These are phyloP conservation scores for Andrena hattorfiana DNA, from an alignment of 2,888 invertebrate genomes.

Conservation along the genomic window DNA sequence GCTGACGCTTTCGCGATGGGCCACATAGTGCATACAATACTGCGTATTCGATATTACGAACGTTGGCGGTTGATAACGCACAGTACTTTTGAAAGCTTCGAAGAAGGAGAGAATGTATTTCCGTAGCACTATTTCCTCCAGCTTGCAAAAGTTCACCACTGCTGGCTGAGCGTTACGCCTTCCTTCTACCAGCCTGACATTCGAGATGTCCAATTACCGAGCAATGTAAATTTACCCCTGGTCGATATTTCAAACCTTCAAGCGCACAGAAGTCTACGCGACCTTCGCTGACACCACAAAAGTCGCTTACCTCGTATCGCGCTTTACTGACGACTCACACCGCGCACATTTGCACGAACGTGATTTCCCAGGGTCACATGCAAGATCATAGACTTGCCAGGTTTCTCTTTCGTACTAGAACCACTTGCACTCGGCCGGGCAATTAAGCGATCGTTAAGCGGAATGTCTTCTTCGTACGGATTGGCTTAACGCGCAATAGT, in stretches of 20 bases:
- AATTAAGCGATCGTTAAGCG: neutral
- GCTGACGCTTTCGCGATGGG: neutral
- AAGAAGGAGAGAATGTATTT: too few relatives aligned
- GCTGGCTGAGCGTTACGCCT: neutral
- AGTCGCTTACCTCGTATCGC: slow-evolving; percentile 9
- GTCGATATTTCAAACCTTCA: neutral
- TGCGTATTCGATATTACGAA: neutral
- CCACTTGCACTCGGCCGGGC: neutral
- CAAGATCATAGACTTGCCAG: neutral
- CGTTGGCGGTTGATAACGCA: neutral
- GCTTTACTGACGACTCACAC: neutral
- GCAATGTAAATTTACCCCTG: neutral
- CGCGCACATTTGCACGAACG: neutral
- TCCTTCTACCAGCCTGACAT: neutral
- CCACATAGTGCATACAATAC: too few relatives aligned
- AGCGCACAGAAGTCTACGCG: neutral
- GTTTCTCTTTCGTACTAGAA: neutral
- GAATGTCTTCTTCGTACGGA: slow-evolving; percentile 4
- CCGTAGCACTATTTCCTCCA: too few relatives aligned
- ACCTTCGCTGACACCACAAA: neutral
- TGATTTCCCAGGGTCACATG: neutral
- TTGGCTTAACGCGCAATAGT: neutral
- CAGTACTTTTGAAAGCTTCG: neutral
- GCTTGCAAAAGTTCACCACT: too few relatives aligned
- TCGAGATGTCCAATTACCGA: neutral